Percentiles rank a stretch among this genome's conserved stretches.
Conservation (phyloP, 2,888 invertebrate genomes). For the Zygaena filipendulae region DNA sequence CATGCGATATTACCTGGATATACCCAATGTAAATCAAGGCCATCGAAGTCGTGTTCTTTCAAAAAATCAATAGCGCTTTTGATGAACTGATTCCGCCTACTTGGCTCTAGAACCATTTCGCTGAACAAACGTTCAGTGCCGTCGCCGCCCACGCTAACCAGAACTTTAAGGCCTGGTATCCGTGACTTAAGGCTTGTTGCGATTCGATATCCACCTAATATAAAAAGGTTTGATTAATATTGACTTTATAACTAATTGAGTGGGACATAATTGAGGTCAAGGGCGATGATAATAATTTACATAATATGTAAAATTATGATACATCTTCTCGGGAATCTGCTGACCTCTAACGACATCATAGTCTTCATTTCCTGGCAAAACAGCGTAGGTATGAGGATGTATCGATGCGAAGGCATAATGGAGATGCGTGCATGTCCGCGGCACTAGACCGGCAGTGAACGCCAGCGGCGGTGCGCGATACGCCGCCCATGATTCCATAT, state of each 20-base stretch:
- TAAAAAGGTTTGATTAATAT: neutral
- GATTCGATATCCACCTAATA: constrained; percentile 76
- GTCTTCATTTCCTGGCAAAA: constrained; percentile 74
- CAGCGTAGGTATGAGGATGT: constrained; percentile 71
- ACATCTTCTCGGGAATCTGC: neutral
- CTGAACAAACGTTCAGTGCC: constrained; percentile 71
- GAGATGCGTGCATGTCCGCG: constrained; percentile 78
- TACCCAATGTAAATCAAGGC: constrained; percentile 84
- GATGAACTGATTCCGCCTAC: constrained; percentile 68
- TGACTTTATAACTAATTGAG: constrained; percentile 2
- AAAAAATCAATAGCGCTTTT: constrained; percentile 73
- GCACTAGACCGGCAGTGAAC: constrained; percentile 72
- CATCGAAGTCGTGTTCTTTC: constrained; percentile 79
- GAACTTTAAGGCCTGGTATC: constrained; percentile 74
- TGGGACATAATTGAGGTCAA: too few relatives aligned
- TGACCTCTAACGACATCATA: constrained; percentile 78
- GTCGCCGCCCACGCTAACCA: constrained; percentile 81
- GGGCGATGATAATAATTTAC: too few relatives aligned
- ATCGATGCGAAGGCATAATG: constrained; percentile 79
- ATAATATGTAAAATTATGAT: too few relatives aligned
- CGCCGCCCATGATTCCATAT: constrained; percentile 74
- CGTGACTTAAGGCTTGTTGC: constrained; percentile 74
- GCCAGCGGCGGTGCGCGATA: constrained; percentile 75
- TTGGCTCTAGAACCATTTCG: constrained; percentile 68
- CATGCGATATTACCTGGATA: constrained; percentile 65